Evolutionary conservation across 2,113 vertebrate genomes (phyloP).

Genomic region (Clarias macrocephalus): DNA sequence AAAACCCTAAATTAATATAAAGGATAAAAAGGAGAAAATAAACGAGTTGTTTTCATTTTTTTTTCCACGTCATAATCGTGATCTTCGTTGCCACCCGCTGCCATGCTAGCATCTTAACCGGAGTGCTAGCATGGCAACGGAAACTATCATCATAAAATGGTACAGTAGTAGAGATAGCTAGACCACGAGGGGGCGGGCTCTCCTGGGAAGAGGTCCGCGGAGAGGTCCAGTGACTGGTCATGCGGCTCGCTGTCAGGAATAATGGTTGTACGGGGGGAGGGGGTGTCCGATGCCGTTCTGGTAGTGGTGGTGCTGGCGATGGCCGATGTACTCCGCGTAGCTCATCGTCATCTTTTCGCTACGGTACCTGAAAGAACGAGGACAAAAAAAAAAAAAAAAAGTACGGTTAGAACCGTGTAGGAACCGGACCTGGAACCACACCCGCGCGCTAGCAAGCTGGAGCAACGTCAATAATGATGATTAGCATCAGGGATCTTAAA

Average conservation of each 20-base stretch:
- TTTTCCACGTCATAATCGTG: conserved; percentile 75
- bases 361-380: conserved; percentile 87
- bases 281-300: conserved; percentile 99
- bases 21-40: conserved; percentile 74
- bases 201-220: conserved; percentile 98
- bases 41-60: conserved; percentile 59
- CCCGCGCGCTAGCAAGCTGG: no score
- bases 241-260: conserved; percentile 99
- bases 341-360: conserved; percentile 99
- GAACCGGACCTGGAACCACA: not conserved
- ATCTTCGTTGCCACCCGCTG: conserved; percentile 89
- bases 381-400: conserved; percentile 20
- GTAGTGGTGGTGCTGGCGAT: conserved; percentile 98
- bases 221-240: conserved; percentile 99
- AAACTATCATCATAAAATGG: conserved; percentile 99
- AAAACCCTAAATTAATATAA: conserved; percentile 74
- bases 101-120: conserved; percentile 80
- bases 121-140: conserved; percentile 89
- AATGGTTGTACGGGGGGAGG: conserved; percentile 99
- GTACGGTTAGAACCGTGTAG: not conserved
- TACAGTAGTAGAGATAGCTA: conserved; percentile 99
- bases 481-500: no score
- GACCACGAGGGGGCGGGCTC: conserved; percentile 98
- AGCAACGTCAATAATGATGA: no score
- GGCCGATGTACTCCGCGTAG: conserved; percentile 98